Base-by-base conservation (phyloP, 2,113 vertebrate genomes). In the Percina caprodes region DNA sequence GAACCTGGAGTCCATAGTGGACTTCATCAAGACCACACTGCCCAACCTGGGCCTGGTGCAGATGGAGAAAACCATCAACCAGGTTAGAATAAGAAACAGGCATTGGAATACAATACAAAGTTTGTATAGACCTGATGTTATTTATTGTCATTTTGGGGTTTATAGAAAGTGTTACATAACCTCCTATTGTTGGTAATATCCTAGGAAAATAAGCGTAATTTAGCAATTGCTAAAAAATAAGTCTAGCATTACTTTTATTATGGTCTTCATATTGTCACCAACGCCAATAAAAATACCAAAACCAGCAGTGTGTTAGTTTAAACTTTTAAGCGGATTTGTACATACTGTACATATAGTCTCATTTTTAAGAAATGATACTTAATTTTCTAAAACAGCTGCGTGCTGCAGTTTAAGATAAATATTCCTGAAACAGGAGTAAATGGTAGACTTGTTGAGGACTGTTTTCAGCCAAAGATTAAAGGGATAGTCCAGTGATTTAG, bases 11-110 rank as follows among this genome's bases (percentile, higher is more conserved):
- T 97, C 97, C 58, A 98, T 99, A 66, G 96, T 99, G 84, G 98
- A 99, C 90, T 98, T 99, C 89, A 97, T 99, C 90, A 99, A 99
- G 94, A 97, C 91, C 86, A 97, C 96, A 16, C 95, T 99, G 1
- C 97, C 98, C 83, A 99, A 98, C 91, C 85, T 99, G 83, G 97
- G 98, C 63, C 94, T 99, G 88, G 97, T 99, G 72, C 98, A 99
- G 88, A 98, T 99, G 98, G 98, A 99, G 90, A 98, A 99, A 92
- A 99, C 97, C 69, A 99, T 99, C 90, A 98, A 93, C 91, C 98
- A 99, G 97, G 98, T 99, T 11, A 85, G 77, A 74, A 55, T 26
- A 69, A 18, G 0, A 33, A 14, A 59, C 52, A 4, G 10, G 51
- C 55, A 35, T 21, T 60, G 33, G 55, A n/a, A 45, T 68, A 46